Base-by-base conservation (phyloP, 2,113 vertebrate genomes). In the Lasiurus borealis region DNA sequence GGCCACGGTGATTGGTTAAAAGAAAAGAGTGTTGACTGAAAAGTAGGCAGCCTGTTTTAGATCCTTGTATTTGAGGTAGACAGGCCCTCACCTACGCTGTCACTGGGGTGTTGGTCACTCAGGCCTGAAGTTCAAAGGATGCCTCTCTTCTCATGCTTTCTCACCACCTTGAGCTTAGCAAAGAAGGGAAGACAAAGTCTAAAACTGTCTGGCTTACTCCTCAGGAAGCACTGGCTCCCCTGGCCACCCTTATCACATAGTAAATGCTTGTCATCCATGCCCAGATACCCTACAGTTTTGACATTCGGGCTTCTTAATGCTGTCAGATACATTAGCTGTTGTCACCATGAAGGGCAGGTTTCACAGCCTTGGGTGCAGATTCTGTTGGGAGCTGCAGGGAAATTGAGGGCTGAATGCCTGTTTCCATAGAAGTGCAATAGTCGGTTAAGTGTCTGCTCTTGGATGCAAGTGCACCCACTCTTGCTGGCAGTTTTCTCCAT, bases 61-160 rank as follows among this genome's bases (percentile, higher is more conserved):
- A 6, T 34, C 31, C 23, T 72, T 8, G 11, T 23, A 6, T 44
- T 25, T n/a, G 29, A 2, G 18, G 2, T 21, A 1, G 3, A n/a
- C 34, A 40, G 46, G 62, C 11, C 29, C 52, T 90, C 15, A 0
- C 46, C 40, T 94, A 9, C 11, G 8, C 12, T 8, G 12, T 69
- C 75, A 13, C 23, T 59, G 50, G 91, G 46, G 16, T 64, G 3
- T 19, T 57, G 34, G 50, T 31, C 31, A 54, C 40, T 75, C 50
- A 69, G 23, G 34, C 19, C 27, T 83, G 66, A 85, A 46, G 21
- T 69, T 84, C 46, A 85, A 57, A 36, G 25, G 25, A 44, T 34
- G 8, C 7, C n/a, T 9, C 12, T 78, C 29, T 83, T n/a, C 36
- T 89, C 31, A 31, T 0, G 3, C 25, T 59, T 68, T 15, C 16